Evolutionary conservation across 2,888 invertebrate species (phyloP).

Genomic region (Eulithis testata): DNA sequence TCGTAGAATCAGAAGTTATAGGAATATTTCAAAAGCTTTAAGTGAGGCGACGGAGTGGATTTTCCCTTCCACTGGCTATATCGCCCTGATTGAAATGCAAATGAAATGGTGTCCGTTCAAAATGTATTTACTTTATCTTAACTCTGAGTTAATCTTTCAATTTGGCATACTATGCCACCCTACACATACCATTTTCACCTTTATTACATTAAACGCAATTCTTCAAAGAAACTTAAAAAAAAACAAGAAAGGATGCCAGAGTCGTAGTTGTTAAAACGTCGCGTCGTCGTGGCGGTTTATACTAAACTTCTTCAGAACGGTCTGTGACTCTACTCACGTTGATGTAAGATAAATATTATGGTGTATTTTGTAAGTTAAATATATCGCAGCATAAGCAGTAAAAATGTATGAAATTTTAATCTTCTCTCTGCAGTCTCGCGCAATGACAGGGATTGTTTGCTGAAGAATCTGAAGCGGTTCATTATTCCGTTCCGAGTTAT

Average conservation of each 20-base stretch:
- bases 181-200: constrained; percentile 20
- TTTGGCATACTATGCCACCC: constrained; percentile 58
- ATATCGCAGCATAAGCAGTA: constrained; percentile 43
- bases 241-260: too few species aligned
- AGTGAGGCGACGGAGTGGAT: constrained; percentile 80
- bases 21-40: constrained; percentile 83
- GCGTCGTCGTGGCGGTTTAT: too few species aligned
- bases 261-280: too few species aligned
- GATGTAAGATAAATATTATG: too few species aligned
- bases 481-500: constrained; percentile 74
- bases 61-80: constrained; percentile 81
- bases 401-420: constrained; percentile 61
- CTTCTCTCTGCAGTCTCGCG: constrained; percentile 55
- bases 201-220: constrained; percentile 1
- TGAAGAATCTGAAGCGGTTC: constrained; percentile 69
- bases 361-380: constrained; percentile 8
- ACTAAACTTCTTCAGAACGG: too few species aligned
- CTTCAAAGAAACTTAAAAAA: too few species aligned
- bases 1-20: constrained; percentile 81
- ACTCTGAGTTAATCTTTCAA: constrained; percentile 68
- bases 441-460: constrained; percentile 67
- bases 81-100: constrained; percentile 83
- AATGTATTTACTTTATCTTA: constrained; percentile 76
- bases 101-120: constrained; percentile 78
- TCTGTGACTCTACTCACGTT: too few species aligned